Evolutionary conservation across 2,113 vertebrate genomes (phyloP), one percentile per base, ranked within the genome.

Genomic region (Alces alces): DNA sequence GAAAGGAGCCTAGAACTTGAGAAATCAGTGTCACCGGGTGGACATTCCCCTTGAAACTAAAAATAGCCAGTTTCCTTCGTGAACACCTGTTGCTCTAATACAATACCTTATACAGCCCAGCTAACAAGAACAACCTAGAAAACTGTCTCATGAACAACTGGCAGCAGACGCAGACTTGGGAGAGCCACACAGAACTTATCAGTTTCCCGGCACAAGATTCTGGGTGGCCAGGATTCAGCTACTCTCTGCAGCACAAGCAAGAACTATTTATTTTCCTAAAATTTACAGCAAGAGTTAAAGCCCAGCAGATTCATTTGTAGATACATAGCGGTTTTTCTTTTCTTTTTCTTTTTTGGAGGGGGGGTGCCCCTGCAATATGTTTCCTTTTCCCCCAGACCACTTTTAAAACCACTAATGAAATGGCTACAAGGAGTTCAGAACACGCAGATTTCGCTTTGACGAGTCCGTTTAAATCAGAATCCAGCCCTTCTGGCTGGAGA

Each of bases 61-160:
- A 73, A 60, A 0, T 14, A 93, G 86, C 64, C 43, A 1, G 76
- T 73, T 88, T 95, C 30, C 11, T 86, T 33, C 10, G 39, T 30
- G 86, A 97, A 82, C 97, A 89, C 89, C 97, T 91, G 93, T 61
- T 66, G 86, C 78, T 66, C 50, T 21, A 25, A 47, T 1, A n/a
- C 84, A 70, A 94, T 2, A 13, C 61, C n/a, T 16, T 12, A n/a
- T 4, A 23, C 33, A 83, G 61, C 80, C n/a, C 21, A 14, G 58
- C 36, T 8, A 79, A 17, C 16, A 76, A 45, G 50, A 64, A 30
- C 60, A 25, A 28, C 0, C 23, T 0, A 73, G 39, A 9, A 54
- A 39, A 61, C 82, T 19, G 15, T 15, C 16, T 23, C 17, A 50
- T n/a, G 36, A 25, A 86, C 28, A 47, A 19, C 33, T 2, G 27